Evolutionary conservation across 2,113 vertebrate genomes (phyloP), one percentile per base, ranked within the genome.

Genomic region (Periophthalmus modestus): DNA sequence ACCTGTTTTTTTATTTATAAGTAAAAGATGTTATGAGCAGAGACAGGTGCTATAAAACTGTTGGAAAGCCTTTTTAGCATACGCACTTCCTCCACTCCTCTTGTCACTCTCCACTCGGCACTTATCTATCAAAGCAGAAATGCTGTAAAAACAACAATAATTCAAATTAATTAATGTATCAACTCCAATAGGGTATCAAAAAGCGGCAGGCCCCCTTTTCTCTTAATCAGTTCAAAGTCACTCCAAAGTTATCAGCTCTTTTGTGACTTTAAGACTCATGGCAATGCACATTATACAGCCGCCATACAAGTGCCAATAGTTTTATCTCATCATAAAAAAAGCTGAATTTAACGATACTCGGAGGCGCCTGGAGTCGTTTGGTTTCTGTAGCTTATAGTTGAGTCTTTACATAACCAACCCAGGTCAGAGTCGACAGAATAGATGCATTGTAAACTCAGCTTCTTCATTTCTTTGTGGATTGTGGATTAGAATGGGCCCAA

Each of bases 401-500:
- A 85, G 58, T 58, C 59, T 69, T 74, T 70, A 87, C 85, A 90
- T 88, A 88, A 89, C 82, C 84, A 77, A 86, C 79, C 72, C 91
- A 89, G 87, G 85, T 91, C 89, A 87, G 86, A 82, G 72, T 68
- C 85, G 79, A 89, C 81, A 84, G 88, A 88, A 7, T 83, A 84
- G 88, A 88, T 4, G 19, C 75, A 87, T 84, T 88, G 57, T 28
- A 59, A 59, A 92, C 89, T 85, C 55, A 66, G 86, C 82, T 88
- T 85, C 76, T 86, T 90, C 86, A 86, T 87, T 90, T 84, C 89
- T 91, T 91, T 90, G 89, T 74, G 86, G 86, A 89, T 88, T 91
- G 87, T 92, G 88, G 88, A 88, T 90, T 90, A 87, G 82, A 86
- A 92, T 89, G 79, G 88, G 62, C 74, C 80, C 82, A 92, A 92